Evolutionary conservation across 2,113 vertebrate genomes (phyloP).

Genomic region (Spea multiplicata): DNA sequence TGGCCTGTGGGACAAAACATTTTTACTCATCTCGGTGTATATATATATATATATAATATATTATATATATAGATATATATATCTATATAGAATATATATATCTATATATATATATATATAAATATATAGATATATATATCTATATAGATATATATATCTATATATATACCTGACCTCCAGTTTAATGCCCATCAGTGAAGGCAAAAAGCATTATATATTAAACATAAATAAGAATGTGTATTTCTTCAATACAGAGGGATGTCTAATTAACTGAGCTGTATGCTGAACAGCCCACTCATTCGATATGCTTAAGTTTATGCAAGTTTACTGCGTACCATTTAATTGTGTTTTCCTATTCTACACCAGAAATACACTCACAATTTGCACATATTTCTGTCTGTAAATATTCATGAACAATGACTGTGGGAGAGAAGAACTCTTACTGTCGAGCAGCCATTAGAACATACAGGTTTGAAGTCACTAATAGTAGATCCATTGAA

Average conservation of each 20-base stretch:
- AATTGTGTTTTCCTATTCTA: background rate
- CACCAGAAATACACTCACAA: background rate
- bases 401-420: background rate
- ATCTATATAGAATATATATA: no score
- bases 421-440: background rate
- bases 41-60: no score
- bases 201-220: background rate
- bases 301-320: background rate
- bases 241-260: conserved; percentile 2
- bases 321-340: background rate
- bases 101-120: background rate
- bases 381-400: background rate
- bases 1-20: conserved; percentile 61
- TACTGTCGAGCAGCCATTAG: background rate
- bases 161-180: background rate
- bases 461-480: background rate
- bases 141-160: no score
- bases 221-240: conserved; percentile 54
- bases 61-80: background rate
- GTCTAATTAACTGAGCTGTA: conserved; percentile 18
- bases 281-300: background rate
- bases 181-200: background rate
- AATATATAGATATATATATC: no score
- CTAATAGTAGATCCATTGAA: no score
- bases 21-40: conserved; percentile 24